These are phyloP conservation scores for Telmatherina bonti DNA, from an alignment of 2,797 vertebrate species.

Conservation along the genomic window DNA sequence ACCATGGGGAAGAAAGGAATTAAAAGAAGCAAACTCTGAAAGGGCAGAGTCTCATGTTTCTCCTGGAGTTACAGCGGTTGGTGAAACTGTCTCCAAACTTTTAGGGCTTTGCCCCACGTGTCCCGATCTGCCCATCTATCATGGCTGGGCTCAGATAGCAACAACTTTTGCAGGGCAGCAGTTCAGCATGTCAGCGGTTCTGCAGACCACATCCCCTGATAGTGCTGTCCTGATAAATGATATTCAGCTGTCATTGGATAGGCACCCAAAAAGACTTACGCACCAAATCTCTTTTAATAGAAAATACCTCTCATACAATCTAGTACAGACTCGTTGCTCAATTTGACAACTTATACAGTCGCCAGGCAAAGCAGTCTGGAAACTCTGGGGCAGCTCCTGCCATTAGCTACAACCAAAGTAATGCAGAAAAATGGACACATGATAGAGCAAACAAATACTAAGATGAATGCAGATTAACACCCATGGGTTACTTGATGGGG, in stretches of 20 bases:
- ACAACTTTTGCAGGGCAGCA: slow-evolving; percentile 55
- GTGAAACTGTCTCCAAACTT: slow-evolving; percentile 35
- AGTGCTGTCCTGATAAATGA: slow-evolving; percentile 70
- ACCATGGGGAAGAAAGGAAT: too few species aligned
- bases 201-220: slow-evolving; percentile 63
- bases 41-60: slow-evolving; percentile 16
- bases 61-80: slow-evolving; percentile 9
- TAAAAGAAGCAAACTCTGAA: too few species aligned
- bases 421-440: not conserved
- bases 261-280: slow-evolving; percentile 60
- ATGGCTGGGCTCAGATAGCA: slow-evolving; percentile 58
- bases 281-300: slow-evolving; percentile 38
- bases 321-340: slow-evolving; percentile 40
- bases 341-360: slow-evolving; percentile 38
- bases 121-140: slow-evolving; percentile 62
- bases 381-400: slow-evolving; percentile 14
- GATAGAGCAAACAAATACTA: slow-evolving; percentile 8
- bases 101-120: slow-evolving; percentile 18
- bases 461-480: slow-evolving; percentile 12
- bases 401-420: slow-evolving; percentile 12
- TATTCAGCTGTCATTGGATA: slow-evolving; percentile 52
- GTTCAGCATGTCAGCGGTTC: slow-evolving; percentile 71
- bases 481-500: not conserved
- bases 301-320: slow-evolving; percentile 56
- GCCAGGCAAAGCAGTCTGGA: slow-evolving; percentile 31